phyloP scores from a whole-genome alignment of 2,113 vertebrate genomes.

The Periophthalmodon schlosseri region DNA sequence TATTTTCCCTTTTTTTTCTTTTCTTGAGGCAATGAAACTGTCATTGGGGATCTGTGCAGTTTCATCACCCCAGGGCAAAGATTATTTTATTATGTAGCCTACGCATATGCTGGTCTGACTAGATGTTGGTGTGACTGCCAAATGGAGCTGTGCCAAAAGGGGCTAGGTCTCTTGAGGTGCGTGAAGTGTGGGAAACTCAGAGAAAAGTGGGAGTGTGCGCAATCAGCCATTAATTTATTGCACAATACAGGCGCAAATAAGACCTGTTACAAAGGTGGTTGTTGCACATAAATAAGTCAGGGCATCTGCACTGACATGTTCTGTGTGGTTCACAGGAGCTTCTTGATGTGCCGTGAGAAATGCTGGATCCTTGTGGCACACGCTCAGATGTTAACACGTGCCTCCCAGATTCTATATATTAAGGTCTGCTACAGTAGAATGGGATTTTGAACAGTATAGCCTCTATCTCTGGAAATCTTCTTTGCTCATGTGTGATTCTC shows the following conservation, averaged over 20 bases:
- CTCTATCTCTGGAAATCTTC: slow-evolving; percentile 47
- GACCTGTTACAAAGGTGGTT: slow-evolving; percentile 20
- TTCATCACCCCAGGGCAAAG: slow-evolving; percentile 71
- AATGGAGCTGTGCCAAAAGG: slow-evolving; percentile 63
- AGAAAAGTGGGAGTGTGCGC: slow-evolving; percentile 31
- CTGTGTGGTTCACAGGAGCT: slow-evolving; percentile 21
- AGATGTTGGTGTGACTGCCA: slow-evolving; percentile 52
- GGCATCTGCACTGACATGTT: slow-evolving; percentile 50
- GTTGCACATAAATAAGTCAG: slow-evolving; percentile 12
- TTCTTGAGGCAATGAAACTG: slow-evolving; percentile 65
- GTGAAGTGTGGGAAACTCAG: slow-evolving; percentile 65
- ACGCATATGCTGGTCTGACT: slow-evolving; percentile 58
- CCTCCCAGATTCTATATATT: slow-evolving; percentile 13
- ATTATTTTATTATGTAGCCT: slow-evolving; percentile 70
- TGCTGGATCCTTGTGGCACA: slow-evolving; percentile 46
- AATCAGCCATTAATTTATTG: slow-evolving; percentile 43
- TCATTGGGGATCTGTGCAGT: slow-evolving; percentile 63
- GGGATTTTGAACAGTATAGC: slow-evolving; percentile 15
- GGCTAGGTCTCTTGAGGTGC: slow-evolving; percentile 56
- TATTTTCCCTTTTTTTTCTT: slow-evolving; percentile 24
- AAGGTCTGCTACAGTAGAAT: slow-evolving; percentile 23
- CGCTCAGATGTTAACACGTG: slow-evolving; percentile 47
- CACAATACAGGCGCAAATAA: slow-evolving; percentile 31
- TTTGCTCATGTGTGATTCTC: slow-evolving; percentile 22
- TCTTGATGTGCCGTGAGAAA: slow-evolving; percentile 68